Percentiles rank a stretch among this genome's conserved stretches.
Evolutionary conservation across 2,113 vertebrate species (phyloP).

Genomic region (Scortum barcoo): DNA sequence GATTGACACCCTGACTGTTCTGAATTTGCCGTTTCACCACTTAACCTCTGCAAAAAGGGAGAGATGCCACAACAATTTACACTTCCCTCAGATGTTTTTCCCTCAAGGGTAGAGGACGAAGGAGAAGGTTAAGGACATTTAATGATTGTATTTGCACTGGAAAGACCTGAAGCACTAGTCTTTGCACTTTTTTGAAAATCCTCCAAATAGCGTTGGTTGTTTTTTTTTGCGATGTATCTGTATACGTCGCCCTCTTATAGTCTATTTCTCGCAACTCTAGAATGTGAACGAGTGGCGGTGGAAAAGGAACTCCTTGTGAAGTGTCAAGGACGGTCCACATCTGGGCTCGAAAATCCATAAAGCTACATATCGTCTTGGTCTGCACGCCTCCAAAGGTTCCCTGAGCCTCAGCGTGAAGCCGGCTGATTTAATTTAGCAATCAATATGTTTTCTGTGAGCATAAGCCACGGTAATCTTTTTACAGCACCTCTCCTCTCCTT

Average conservation of each 20-base stretch:
- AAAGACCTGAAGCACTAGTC: neutral
- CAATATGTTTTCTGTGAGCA: slow-evolving; percentile 81
- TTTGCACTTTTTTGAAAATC: neutral
- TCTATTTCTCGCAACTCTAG: neutral
- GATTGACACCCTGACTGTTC: slow-evolving; percentile 20
- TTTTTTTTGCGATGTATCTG: slow-evolving; percentile 11
- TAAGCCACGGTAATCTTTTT: slow-evolving; percentile 79
- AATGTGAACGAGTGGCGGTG: slow-evolving; percentile 30
- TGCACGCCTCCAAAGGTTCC: slow-evolving; percentile 48
- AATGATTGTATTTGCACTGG: neutral
- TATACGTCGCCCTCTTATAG: neutral
- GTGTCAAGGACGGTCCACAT: slow-evolving; percentile 74
- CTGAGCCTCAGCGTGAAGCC: slow-evolving; percentile 52
- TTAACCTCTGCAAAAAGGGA: slow-evolving; percentile 17
- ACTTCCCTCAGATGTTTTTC: neutral
- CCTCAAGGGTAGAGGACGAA: neutral
- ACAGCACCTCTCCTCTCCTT: slow-evolving; percentile 66
- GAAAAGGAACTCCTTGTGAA: slow-evolving; percentile 30
- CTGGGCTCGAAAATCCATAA: slow-evolving; percentile 72
- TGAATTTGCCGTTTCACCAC: slow-evolving; percentile 19
- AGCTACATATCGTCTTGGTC: slow-evolving; percentile 55
- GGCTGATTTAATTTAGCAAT: slow-evolving; percentile 81
- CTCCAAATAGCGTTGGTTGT: neutral
- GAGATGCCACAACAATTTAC: slow-evolving; percentile 1
- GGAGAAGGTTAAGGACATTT: slow-evolving; percentile 30